A percentile compares a stretch with the other conserved stretches of the same genome.
Conservation (phyloP, 2,113 vertebrate species). For the Podilymbus podiceps region DNA sequence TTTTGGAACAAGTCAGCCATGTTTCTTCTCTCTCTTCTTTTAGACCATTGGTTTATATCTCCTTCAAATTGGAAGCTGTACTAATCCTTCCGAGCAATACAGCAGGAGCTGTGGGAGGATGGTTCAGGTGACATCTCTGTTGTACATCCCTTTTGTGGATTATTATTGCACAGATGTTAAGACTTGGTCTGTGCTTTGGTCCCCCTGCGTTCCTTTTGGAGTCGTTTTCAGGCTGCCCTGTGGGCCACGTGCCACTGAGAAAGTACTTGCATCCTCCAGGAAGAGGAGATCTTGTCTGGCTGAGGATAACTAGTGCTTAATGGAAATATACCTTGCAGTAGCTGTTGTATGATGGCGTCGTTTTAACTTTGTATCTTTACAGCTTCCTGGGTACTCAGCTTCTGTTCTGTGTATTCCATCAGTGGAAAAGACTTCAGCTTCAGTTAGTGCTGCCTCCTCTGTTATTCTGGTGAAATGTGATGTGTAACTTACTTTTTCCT, state of each 20-base stretch:
- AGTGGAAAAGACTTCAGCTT: background rate
- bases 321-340: background rate
- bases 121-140: background rate
- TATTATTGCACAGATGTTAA: background rate
- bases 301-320: background rate
- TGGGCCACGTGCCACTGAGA: background rate
- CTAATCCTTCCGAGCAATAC: background rate
- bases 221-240: background rate
- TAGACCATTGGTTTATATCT: background rate
- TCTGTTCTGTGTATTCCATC: background rate
- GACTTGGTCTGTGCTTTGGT: background rate
- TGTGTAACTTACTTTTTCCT: background rate
- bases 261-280: background rate
- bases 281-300: background rate
- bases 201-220: background rate
- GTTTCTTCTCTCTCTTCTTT: background rate
- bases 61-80: background rate
- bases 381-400: background rate
- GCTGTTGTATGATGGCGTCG: background rate
- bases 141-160: background rate
- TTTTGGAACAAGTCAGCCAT: background rate
- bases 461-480: background rate
- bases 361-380: background rate
- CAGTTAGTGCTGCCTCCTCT: background rate
- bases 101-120: background rate